Evolutionary conservation across 35 echinoderm and acorn worm species (phyloP).

Genomic region (Holothuria glaberrima): DNA sequence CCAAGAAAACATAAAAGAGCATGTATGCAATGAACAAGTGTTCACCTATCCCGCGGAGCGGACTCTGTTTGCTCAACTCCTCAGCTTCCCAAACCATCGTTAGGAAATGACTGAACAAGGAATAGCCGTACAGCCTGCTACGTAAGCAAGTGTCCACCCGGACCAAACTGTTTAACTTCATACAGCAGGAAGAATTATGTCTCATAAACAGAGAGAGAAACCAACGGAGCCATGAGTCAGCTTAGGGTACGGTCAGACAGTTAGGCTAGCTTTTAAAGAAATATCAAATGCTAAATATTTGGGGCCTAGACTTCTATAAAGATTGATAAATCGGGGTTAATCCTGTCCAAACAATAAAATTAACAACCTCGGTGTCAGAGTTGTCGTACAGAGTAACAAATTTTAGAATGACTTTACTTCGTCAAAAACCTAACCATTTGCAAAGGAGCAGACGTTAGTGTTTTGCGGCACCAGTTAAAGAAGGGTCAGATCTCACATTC

Average conservation of each 20-base stretch:
- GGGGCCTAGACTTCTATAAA: neutral
- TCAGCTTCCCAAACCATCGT: neutral
- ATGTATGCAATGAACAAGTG: no score
- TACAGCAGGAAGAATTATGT: no score
- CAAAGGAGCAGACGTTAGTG: neutral
- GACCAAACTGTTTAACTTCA: no score
- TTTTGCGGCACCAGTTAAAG: no score
- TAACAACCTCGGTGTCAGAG: conserved; percentile 23
- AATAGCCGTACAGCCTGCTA: neutral
- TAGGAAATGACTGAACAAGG: no score
- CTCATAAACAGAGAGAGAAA: no score
- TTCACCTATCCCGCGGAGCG: no score
- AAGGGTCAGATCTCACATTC: no score
- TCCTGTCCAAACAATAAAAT: conserved; percentile 37
- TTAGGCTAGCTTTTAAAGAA: neutral
- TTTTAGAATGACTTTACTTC: neutral
- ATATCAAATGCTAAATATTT: neutral
- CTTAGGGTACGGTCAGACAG: neutral
- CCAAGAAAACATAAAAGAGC: no score
- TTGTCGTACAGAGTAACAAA: conserved; percentile 29
- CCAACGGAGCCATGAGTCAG: neutral
- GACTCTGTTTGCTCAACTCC: no score
- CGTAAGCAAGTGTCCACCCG: neutral
- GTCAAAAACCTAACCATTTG: neutral
- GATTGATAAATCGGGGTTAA: conserved; percentile 27